These are phyloP conservation scores for Pao palembangensis DNA, from an alignment of 2,113 vertebrate species.

Conservation along the genomic window DNA sequence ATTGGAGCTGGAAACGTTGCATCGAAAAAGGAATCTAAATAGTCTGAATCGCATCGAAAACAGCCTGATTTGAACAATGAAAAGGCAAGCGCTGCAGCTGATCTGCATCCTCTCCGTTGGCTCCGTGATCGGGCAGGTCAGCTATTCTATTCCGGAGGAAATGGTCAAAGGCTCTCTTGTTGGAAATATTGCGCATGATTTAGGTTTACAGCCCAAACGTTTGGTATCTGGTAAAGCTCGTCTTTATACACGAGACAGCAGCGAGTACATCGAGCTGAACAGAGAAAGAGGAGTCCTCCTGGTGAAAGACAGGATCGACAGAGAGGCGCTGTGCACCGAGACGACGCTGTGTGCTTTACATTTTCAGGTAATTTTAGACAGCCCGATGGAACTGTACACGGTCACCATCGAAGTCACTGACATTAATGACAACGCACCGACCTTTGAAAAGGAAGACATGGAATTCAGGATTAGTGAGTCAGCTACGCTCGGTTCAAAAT, in stretches of 20 bases:
- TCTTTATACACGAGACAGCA: conserved; percentile 33
- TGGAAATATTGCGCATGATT: conserved; percentile 54
- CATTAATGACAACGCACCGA: conserved; percentile 47
- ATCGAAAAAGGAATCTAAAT: no score
- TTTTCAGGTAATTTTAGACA: conserved; percentile 45
- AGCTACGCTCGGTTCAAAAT: conserved; percentile 51
- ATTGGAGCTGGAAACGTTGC: not conserved
- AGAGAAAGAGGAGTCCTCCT: conserved; percentile 53
- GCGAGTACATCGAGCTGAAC: conserved; percentile 43
- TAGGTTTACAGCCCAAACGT: conserved; percentile 40
- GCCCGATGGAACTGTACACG: conserved; percentile 40
- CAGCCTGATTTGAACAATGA: conserved; percentile 1
- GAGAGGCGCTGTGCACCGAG: conserved; percentile 52
- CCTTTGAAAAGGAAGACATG: conserved; percentile 43
- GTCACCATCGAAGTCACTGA: conserved; percentile 53
- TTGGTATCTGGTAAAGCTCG: conserved; percentile 41
- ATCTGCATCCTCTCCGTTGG: not conserved
- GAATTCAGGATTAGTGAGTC: conserved; percentile 53
- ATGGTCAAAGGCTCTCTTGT: conserved; percentile 47
- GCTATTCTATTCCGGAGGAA: conserved; percentile 53
- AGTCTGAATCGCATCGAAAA: no score
- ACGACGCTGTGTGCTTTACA: conserved; percentile 54
- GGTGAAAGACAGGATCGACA: conserved; percentile 51
- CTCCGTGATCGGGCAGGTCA: conserved; percentile 37
- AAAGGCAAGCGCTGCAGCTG: conserved; percentile 45